Base-by-base conservation (phyloP, 2,888 invertebrate species). In the Crocallis elinguaria region DNA sequence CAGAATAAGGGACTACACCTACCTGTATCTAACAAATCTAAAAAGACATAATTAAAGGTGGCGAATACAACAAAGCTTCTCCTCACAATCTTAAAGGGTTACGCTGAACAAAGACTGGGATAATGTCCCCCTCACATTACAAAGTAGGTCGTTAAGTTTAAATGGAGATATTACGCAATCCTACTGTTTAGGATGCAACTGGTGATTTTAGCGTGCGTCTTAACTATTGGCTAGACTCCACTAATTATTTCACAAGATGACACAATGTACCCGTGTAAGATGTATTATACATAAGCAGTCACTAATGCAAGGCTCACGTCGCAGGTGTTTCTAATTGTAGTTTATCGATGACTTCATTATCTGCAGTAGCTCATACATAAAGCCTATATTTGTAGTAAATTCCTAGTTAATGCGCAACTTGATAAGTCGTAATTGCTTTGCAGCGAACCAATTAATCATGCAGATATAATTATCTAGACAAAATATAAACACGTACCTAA, bases 121-220 rank as follows among this genome's bases (percentile, higher is more conserved):
- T 44, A 46, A 46, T 30, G 23, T 3, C 38, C 23, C 29, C 3
- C 23, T n/a, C n/a, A 23, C 33, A 44, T 51, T 29, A 43, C 36
- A 58, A 56, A 54, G 41, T 46, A 36, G 39, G 44, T 21, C 44
- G 35, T 29, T 2, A 14, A 11, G 13, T 19, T 27, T 16, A 38
- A 54, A 35, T 33, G 19, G n/a, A 35, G 13, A 8, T 37, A 35
- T 48, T 49, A 38, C 53, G 48, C 38, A 48, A 57, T 43, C 11
- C 37, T 44, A 35, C 60, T 60, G 44, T 69, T 84, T 84, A 84
- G 73, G 65, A 77, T 75, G 71, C 70, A 69, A 61, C 73, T 77
- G 83, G 70, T 68, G 72, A 80, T 83, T 84, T 82, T 87, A 84
- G 77, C 86, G 59, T 59, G 53, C 48, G 48, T 52, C 16, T 8